Evolutionary conservation across 2,888 invertebrate species (phyloP).

Genomic region (Oxycera nigricornis): DNA sequence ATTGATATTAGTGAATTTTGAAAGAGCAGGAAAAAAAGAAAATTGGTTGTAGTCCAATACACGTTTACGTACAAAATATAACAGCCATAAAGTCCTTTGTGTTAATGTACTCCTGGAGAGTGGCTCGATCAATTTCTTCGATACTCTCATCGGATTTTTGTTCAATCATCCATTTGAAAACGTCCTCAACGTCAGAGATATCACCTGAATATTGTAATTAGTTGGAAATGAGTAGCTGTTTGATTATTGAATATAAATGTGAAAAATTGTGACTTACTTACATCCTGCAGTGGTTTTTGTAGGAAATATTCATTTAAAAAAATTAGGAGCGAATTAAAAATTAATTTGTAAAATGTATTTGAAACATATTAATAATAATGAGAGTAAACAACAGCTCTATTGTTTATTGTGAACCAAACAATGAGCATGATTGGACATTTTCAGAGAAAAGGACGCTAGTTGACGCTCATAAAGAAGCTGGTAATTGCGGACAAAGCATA

Average conservation of each 20-base stretch:
- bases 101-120: constrained; percentile 82
- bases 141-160: constrained; percentile 93
- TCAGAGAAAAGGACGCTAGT: too few relatives aligned
- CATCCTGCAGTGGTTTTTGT: constrained; percentile 56
- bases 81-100: constrained; percentile 91
- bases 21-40: constrained; percentile 15
- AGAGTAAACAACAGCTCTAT: too few relatives aligned
- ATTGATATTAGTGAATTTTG: not conserved
- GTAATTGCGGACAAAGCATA: too few relatives aligned
- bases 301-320: too few relatives aligned
- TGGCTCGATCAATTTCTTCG: constrained; percentile 85
- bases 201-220: constrained; percentile 65
- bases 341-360: too few relatives aligned
- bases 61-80: constrained; percentile 81
- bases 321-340: too few relatives aligned
- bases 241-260: not conserved
- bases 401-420: too few relatives aligned
- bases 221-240: constrained; percentile 11
- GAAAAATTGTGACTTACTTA: constrained; percentile 54
- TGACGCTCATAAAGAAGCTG: too few relatives aligned
- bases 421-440: too few relatives aligned
- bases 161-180: constrained; percentile 89
- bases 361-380: too few relatives aligned
- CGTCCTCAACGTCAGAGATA: constrained; percentile 78
- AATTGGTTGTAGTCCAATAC: too few relatives aligned